phyloP scores from a whole-genome alignment of 2,888 invertebrate genomes.

The Agrochola lychnidis region DNA sequence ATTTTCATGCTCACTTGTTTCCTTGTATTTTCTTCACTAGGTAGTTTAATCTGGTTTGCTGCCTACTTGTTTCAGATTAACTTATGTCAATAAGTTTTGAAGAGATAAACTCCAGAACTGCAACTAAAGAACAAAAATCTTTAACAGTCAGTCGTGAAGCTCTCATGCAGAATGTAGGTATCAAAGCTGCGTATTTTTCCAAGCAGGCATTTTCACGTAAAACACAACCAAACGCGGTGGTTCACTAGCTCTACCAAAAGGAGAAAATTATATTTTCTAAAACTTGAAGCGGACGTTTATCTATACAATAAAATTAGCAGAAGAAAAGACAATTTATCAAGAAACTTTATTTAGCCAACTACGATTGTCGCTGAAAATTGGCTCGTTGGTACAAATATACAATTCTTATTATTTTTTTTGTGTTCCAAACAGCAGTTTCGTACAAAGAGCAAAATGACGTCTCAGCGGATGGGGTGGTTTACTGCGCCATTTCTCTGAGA shows the following conservation, averaged over 20 bases:
- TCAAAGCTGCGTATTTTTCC: not conserved
- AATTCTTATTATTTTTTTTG: constrained; percentile 80
- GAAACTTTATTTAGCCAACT: constrained; percentile 50
- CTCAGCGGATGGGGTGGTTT: constrained; percentile 87
- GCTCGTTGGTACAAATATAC: constrained; percentile 68
- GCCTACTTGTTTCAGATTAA: not conserved
- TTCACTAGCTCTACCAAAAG: not conserved
- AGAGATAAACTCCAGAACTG: not conserved
- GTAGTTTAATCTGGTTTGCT: constrained; percentile 19
- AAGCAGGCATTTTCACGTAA: not conserved
- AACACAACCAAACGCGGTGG: not conserved
- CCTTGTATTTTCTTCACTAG: constrained; percentile 33
- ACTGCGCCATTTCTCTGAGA: constrained; percentile 87
- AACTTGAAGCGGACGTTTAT: not conserved
- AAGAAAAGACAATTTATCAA: constrained; percentile 37
- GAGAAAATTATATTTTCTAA: not conserved
- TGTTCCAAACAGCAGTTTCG: constrained; percentile 79
- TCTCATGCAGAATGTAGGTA: not conserved
- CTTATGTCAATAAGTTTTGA: not conserved
- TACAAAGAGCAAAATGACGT: constrained; percentile 85
- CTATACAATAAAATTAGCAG: constrained; percentile 29
- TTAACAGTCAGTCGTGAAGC: not conserved
- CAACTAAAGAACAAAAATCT: not conserved
- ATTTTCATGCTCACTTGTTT: constrained; percentile 58
- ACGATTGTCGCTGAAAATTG: constrained; percentile 60